A percentile compares a stretch with the other conserved stretches of the same genome.
Evolutionary conservation across 2,888 invertebrate genomes (phyloP).

Genomic region (Mythimna albipuncta): DNA sequence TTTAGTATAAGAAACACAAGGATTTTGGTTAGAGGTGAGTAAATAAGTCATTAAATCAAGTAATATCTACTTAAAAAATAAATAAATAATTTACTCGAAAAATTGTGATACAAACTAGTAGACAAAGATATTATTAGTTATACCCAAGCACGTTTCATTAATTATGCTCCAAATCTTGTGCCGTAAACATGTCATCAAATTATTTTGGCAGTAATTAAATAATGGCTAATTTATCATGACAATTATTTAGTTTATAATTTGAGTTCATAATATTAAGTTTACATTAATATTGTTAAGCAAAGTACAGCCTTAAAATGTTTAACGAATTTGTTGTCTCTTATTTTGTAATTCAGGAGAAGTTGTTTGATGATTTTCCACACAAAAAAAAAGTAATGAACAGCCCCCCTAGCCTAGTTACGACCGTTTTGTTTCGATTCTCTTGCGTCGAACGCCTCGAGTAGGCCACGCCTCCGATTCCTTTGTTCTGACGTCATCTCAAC

Average conservation of each 20-base stretch:
- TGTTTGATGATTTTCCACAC: too few relatives aligned
- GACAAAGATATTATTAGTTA: constrained; percentile 13
- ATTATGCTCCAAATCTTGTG: constrained; percentile 29
- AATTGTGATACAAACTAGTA: background rate
- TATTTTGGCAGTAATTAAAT: constrained; percentile 29
- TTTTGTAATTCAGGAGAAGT: background rate
- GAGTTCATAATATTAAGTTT: background rate
- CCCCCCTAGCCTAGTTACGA: too few relatives aligned
- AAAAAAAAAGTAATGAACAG: too few relatives aligned
- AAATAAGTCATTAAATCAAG: background rate
- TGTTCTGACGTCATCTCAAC: too few relatives aligned
- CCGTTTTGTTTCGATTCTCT: too few relatives aligned
- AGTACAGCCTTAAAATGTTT: background rate
- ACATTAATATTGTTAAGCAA: background rate
- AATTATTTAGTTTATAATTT: constrained; percentile 1
- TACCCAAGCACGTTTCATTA: constrained; percentile 21
- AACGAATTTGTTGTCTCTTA: background rate
- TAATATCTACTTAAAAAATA: too few relatives aligned
- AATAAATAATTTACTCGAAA: too few relatives aligned
- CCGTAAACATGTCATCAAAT: constrained; percentile 30
- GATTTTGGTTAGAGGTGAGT: background rate
- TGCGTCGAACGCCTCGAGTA: too few relatives aligned
- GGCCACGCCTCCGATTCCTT: too few relatives aligned
- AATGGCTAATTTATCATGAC: constrained; percentile 3
- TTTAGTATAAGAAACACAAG: too few relatives aligned